Evolutionary conservation across 37 sponge, comb jelly and placozoan species (phyloP).

Genomic region (Diacarnus erythraeanus): DNA sequence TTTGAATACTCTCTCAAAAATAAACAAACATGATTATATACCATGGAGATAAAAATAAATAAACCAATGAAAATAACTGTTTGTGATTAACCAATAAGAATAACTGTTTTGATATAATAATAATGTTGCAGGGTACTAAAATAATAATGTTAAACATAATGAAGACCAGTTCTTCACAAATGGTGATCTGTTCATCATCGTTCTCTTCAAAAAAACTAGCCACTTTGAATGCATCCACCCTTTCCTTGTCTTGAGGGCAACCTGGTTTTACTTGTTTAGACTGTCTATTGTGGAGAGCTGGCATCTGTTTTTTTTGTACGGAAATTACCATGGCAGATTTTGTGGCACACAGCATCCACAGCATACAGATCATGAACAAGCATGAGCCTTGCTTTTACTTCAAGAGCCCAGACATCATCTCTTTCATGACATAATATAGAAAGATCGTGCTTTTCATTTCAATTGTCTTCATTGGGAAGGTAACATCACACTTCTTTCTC

Average conservation of each 20-base stretch:
- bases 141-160: no score
- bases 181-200: conserved; percentile 48
- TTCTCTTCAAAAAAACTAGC: conserved; percentile 38
- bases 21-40: no score
- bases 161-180: conserved; percentile 3
- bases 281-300: not conserved
- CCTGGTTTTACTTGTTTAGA: conserved; percentile 20
- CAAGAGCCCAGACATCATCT: conserved; percentile 20
- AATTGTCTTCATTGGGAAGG: conserved; percentile 20
- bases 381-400: conserved; percentile 17
- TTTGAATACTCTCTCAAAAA: no score
- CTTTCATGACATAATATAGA: conserved; percentile 23
- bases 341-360: conserved; percentile 40
- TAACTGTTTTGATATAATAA: no score
- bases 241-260: conserved; percentile 16
- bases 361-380: conserved; percentile 45
- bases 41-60: no score
- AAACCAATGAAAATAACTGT: no score
- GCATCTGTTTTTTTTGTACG: conserved; percentile 29
- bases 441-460: conserved; percentile 14
- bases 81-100: no score
- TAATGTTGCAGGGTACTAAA: no score
- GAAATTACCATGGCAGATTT: conserved; percentile 30
- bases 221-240: conserved; percentile 29
- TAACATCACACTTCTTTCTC: conserved; percentile 29